Conservation (phyloP, 2,113 vertebrate species). For the Thalassarche chlororhynchos region DNA sequence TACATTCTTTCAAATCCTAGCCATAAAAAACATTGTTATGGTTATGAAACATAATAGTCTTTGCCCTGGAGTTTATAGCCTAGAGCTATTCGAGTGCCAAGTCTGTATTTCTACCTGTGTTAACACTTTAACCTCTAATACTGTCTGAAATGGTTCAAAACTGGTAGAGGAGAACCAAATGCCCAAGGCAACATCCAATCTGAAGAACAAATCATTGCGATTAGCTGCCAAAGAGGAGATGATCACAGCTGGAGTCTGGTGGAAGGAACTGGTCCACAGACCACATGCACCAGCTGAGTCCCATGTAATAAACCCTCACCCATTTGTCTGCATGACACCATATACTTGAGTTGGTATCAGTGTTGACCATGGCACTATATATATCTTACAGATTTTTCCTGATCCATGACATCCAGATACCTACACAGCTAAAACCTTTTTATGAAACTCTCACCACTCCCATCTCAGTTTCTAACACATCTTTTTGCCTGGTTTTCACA, state of each 20-base stretch:
- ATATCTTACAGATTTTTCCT: background rate
- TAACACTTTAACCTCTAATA: background rate
- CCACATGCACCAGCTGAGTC: background rate
- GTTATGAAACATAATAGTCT: slow-evolving; percentile 1
- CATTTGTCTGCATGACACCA: background rate
- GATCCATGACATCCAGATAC: background rate
- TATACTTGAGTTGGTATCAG: background rate
- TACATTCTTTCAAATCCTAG: slow-evolving; percentile 2
- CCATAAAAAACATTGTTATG: background rate
- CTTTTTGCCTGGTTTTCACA: background rate
- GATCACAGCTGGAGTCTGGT: background rate
- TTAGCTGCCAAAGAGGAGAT: background rate
- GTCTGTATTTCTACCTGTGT: background rate
- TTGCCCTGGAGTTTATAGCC: background rate
- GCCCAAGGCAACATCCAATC: background rate
- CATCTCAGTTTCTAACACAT: background rate
- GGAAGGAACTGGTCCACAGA: background rate
- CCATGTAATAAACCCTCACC: background rate
- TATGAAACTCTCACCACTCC: background rate
- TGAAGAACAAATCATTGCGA: background rate
- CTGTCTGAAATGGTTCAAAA: background rate
- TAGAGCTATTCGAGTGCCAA: background rate
- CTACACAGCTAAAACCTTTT: background rate
- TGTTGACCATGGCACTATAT: background rate
- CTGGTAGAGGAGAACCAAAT: background rate